phyloP scores from a whole-genome alignment of 2,113 vertebrate genomes.

The Leuciscus idus region DNA sequence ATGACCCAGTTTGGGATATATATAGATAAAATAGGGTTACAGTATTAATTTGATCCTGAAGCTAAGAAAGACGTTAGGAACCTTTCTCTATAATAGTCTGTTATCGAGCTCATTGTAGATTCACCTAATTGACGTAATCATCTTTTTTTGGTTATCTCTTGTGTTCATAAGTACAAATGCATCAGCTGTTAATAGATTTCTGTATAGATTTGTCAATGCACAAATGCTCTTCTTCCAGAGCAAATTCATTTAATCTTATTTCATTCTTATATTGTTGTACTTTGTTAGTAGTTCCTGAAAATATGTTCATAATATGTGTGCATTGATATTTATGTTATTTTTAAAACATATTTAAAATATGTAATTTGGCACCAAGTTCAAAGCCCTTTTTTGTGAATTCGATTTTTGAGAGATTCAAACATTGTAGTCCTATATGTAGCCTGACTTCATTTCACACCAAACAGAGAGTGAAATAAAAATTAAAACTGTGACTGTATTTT shows the following conservation, averaged over 20 bases:
- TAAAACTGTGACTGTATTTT: neutral
- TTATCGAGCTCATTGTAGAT: neutral
- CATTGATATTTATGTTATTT: too few species aligned
- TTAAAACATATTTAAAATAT: too few species aligned
- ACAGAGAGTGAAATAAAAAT: neutral
- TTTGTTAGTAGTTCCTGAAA: too few species aligned
- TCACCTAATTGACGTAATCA: neutral
- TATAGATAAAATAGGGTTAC: neutral
- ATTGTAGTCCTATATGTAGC: too few species aligned
- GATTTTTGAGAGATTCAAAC: too few species aligned
- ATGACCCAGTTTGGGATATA: neutral
- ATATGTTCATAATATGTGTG: too few species aligned
- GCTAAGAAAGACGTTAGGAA: neutral
- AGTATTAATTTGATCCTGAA: conserved; percentile 5
- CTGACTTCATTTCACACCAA: neutral
- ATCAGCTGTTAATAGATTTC: neutral
- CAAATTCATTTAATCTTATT: neutral
- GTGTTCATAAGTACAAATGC: neutral
- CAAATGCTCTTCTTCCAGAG: neutral
- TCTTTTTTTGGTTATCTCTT: neutral
- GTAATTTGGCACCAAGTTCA: too few species aligned
- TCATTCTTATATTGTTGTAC: neutral
- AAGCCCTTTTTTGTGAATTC: too few species aligned
- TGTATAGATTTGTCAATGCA: neutral
- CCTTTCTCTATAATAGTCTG: neutral